Conservation (phyloP, 2,797 vertebrate species). For the Mycteria americana region DNA sequence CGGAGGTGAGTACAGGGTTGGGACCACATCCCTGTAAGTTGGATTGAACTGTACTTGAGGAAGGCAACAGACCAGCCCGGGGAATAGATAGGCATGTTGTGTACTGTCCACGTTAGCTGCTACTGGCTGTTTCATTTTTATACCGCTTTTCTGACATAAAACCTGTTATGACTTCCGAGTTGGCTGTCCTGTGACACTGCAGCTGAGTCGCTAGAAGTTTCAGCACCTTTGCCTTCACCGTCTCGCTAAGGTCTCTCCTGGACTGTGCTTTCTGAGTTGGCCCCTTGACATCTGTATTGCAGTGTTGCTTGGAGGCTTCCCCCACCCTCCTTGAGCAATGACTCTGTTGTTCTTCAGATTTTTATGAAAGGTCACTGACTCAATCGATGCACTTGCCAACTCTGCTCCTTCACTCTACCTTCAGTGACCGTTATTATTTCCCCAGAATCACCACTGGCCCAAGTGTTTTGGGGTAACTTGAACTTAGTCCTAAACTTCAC, state of each 20-base stretch:
- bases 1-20: slow-evolving; percentile 54
- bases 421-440: background rate
- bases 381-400: accelerated
- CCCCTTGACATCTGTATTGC: background rate
- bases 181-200: background rate
- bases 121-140: background rate
- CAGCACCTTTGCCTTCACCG: background rate
- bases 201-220: background rate
- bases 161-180: background rate
- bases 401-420: background rate
- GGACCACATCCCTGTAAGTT: background rate
- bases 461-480: background rate
- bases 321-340: background rate
- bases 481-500: background rate
- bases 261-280: background rate
- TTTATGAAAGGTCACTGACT: background rate
- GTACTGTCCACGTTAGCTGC: background rate
- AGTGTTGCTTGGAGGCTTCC: background rate
- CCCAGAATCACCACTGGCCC: background rate
- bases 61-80: background rate
- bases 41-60: background rate
- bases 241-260: background rate
- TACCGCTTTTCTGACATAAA: background rate
- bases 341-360: background rate
- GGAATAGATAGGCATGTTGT: background rate